phyloP scores from a whole-genome alignment of 2,888 invertebrate species.

The Idaea straminata region DNA sequence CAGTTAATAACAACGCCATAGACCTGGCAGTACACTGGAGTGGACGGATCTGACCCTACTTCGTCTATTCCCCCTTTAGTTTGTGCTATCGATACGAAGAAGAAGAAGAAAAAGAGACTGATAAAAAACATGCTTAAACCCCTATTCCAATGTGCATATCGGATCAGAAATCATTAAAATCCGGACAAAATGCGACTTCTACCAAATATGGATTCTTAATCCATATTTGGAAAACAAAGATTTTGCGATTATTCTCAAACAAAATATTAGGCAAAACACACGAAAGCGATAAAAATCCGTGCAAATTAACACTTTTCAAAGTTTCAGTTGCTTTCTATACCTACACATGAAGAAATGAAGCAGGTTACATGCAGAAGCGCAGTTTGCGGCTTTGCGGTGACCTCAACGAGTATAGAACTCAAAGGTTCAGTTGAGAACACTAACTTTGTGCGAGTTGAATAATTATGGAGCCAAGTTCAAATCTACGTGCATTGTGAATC shows the following conservation, averaged over 20 bases:
- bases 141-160: slow-evolving; percentile 35
- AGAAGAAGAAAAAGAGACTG: no score
- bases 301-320: no score
- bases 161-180: slow-evolving; percentile 45
- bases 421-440: slow-evolving; percentile 36
- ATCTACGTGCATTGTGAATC: slow-evolving; percentile 34
- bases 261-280: neutral
- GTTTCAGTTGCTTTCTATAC: neutral
- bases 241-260: slow-evolving; percentile 14
- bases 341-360: slow-evolving; percentile 12
- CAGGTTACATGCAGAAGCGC: slow-evolving; percentile 18
- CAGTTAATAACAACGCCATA: no score
- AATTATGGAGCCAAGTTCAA: slow-evolving; percentile 49
- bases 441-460: slow-evolving; percentile 50
- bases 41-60: no score
- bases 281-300: neutral
- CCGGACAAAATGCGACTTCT: slow-evolving; percentile 47
- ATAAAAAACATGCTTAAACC: slow-evolving; percentile 24
- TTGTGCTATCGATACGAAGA: no score
- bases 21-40: no score
- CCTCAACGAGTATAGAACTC: slow-evolving; percentile 34
- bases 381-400: slow-evolving; percentile 33
- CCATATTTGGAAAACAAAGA: slow-evolving; percentile 47
- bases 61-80: no score
- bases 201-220: no score